phyloP scores from a whole-genome alignment of 2,797 vertebrate genomes.

The Myotis daubentonii region DNA sequence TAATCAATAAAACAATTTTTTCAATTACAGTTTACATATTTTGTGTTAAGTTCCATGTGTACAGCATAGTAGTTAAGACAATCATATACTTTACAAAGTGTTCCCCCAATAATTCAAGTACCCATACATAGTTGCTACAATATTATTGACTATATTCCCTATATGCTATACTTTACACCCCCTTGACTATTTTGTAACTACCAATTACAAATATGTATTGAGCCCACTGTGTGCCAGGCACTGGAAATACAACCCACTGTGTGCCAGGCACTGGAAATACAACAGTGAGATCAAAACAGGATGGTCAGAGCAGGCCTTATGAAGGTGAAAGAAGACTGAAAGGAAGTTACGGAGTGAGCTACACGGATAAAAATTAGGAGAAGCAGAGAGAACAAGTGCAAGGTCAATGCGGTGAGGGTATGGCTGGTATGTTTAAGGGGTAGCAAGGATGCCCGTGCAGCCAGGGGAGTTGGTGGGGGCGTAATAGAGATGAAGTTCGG shows the following conservation, averaged over 20 bases:
- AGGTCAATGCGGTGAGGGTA: background rate
- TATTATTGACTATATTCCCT: background rate
- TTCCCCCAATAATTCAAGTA: background rate
- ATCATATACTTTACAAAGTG: background rate
- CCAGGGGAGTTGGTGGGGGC: background rate
- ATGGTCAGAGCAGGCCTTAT: background rate
- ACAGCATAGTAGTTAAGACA: background rate
- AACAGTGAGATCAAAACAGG: background rate
- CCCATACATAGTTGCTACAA: background rate
- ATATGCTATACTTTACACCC: background rate
- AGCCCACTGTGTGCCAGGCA: background rate
- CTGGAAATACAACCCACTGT: background rate
- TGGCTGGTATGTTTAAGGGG: background rate
- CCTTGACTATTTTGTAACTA: background rate
- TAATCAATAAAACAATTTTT: background rate
- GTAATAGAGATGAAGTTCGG: background rate
- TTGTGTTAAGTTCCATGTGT: background rate
- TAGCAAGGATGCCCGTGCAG: background rate
- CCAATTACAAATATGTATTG: background rate
- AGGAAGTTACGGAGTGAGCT: background rate
- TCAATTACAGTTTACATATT: background rate
- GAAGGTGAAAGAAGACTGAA: background rate
- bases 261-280: background rate
- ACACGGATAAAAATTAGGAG: background rate
- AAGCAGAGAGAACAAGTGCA: background rate